Evolutionary conservation across 2,888 invertebrate genomes (phyloP), one percentile per base, ranked within the genome.

Genomic region (Agrotis exclamationis): DNA sequence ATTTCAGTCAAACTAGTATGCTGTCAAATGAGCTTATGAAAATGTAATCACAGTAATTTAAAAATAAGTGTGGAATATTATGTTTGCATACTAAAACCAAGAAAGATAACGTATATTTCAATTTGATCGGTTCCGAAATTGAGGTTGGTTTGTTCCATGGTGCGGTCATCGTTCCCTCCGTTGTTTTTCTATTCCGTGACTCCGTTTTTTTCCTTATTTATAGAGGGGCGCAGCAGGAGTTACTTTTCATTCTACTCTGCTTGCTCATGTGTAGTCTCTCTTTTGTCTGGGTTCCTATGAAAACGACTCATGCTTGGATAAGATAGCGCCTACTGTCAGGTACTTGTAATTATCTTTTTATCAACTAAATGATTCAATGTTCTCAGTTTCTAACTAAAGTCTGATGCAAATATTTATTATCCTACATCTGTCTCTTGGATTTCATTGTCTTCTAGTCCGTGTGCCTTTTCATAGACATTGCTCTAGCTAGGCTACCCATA

Each of bases 241-340:
- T 33, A 9, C 28, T 20, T 28, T 6, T 20, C 6, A 45, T 28
- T 64, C n/a, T 50, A 39, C 14, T 44, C 18, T 39, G n/a, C 24
- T 44, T 48, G n/a, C 24, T 64, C 13, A 63, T 64, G 14, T 44
- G 24, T 51, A 39, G n/a, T 66, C 47, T 76, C 71, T 76, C 69
- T 79, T 63, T 71, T 76, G 72, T 79, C 51, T 82, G 48, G 24
- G 53, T 70, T 53, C 50, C 44, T 63, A 16, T 72, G 71, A 74
- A 76, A 76, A 72, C 56, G 57, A 74, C 68, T 74, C 71, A 64
- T 71, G 47, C 63, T 58, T 74, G 74, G 76, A 74, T 80, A 73
- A 75, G 68, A 47, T 53, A 53, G n/a, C 44, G 54, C 16, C 53
- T 39, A 11, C 20, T 28, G 20, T n/a, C 20, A 16, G 16, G 11